Base-by-base conservation (phyloP, 2,888 invertebrate species). In the Ernsta delagoae region DNA sequence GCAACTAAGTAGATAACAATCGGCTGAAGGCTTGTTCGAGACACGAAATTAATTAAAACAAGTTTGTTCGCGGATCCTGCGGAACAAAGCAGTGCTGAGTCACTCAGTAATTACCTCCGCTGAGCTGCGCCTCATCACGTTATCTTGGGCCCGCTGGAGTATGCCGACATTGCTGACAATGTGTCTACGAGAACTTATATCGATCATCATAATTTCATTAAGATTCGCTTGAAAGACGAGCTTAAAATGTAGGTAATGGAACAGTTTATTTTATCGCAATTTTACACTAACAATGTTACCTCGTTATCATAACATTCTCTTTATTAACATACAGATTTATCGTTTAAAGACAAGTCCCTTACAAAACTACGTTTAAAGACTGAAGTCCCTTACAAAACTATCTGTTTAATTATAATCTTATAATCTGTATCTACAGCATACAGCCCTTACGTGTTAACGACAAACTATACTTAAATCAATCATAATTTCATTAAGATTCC, bases 31-130 rank as follows among this genome's bases (percentile, higher is more conserved):
- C 91, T 91, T 93, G 93, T 91, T 90, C 88, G 88, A 91, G 93
- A 93, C 92, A 92, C 90, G 92, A 93, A 93, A 93, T 93, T 93
- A 93, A 93, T 93, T 93, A 93, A 93, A 93, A 93, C 93, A 93
- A 93, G 92, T 93, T 93, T 92, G 93, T 90, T 92, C 90, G 90
- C 91, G 90, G 90, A 92, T 92, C 90, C 90, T 90, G 88, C 86
- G 80, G 89, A 89, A 92, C 91, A 92, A 93, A 92, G 92, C 90
- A 81, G 77, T 86, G 93, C 92, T 92, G 93, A 93, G 85, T 93
- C 93, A 92, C 90, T 87, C 86, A 90, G 89, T 92, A 92, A 93
- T 93, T 93, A 92, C 89, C 87, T 83, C 78, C 84, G 80, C 76
- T 78, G 78, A 83, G 86, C 85, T 87, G 89, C 85, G 84, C 86